A percentile compares a stretch with the other conserved stretches of the same genome.
Conservation (phyloP, 2,888 invertebrate species). For the Pyrrhia umbra region DNA sequence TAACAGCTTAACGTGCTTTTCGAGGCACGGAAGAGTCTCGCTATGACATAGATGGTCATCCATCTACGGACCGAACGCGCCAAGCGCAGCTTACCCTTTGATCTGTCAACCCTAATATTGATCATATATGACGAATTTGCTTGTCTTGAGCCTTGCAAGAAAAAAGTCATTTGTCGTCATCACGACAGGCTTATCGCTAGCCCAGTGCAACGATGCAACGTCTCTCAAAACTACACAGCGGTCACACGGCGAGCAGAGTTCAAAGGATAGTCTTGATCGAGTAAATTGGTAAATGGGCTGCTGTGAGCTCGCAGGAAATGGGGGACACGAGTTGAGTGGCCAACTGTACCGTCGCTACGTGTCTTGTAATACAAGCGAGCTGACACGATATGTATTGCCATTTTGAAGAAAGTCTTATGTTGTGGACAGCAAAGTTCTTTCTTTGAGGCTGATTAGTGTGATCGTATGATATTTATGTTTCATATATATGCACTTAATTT, state of each 20-base stretch:
- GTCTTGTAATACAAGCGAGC: slow-evolving; percentile 22
- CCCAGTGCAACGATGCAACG: slow-evolving; percentile 44
- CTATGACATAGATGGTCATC: too few relatives aligned
- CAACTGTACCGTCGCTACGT: slow-evolving; percentile 42
- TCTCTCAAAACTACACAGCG: slow-evolving; percentile 50
- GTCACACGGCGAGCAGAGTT: slow-evolving; percentile 54
- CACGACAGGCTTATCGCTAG: neutral
- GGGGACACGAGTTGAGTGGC: slow-evolving; percentile 70
- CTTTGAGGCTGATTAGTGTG: slow-evolving; percentile 3
- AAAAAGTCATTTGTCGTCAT: neutral
- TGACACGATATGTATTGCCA: slow-evolving; percentile 9
- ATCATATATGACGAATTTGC: neutral
- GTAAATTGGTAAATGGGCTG: slow-evolving; percentile 82
- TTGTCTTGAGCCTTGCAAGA: neutral
- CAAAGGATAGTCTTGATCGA: slow-evolving; percentile 73
- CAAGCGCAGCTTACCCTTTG: too few relatives aligned
- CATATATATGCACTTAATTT: too few relatives aligned
- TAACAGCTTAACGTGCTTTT: too few relatives aligned
- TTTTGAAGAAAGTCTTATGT: slow-evolving; percentile 36
- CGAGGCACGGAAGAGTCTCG: too few relatives aligned
- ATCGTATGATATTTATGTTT: slow-evolving; percentile 4
- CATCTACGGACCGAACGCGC: too few relatives aligned
- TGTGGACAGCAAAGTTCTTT: neutral
- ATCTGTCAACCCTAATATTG: too few relatives aligned
- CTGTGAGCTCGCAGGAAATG: slow-evolving; percentile 77